Evolutionary conservation across 2,888 invertebrate species (phyloP), one percentile per base, ranked within the genome.

Genomic region (Leptinotarsa haldemani): DNA sequence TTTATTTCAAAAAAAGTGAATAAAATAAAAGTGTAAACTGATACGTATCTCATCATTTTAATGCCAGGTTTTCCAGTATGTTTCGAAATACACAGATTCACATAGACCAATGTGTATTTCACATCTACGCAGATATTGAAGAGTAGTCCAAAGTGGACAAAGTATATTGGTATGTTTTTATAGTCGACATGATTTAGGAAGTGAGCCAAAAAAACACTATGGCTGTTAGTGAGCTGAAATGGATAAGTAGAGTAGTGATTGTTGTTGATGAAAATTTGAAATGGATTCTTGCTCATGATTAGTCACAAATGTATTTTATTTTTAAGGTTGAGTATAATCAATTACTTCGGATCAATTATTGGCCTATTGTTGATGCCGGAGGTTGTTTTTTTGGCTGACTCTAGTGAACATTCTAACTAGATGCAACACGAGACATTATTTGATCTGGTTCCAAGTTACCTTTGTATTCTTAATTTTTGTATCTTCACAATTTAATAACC

Each of bases 121-220:
- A 80, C 78, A 82, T 84, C 83, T 84, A 83, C 83, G 85, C 84
- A 83, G 84, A 83, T 85, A 85, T 85, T 85, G 85, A 84, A 84
- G 84, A 84, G 88, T 88, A 88, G 88, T 88, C 88, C 87, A 88
- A 88, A 88, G 78, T 88, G 87, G 88, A 88, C 88, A 80, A 71
- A 73, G 64, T 71, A 65, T 69, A 67, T 67, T 53, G 68, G 63
- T 79, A 74, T 76, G 69, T 75, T 74, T 75, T 78, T 70, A 74
- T 75, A 74, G 76, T 64, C 72, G 65, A 67, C 72, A 74, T 74
- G 40, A 61, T 74, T 74, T 70, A 61, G 46, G 64, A 69, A 70
- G 72, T 70, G 50, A 69, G 70, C 70, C 74, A 69, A 74, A 74
- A 71, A 74, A 71, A 64, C 73, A 63, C 63, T 63, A 73, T 67